Conservation (phyloP, 2,113 vertebrate species). For the Psammodynastes pulverulentus region DNA sequence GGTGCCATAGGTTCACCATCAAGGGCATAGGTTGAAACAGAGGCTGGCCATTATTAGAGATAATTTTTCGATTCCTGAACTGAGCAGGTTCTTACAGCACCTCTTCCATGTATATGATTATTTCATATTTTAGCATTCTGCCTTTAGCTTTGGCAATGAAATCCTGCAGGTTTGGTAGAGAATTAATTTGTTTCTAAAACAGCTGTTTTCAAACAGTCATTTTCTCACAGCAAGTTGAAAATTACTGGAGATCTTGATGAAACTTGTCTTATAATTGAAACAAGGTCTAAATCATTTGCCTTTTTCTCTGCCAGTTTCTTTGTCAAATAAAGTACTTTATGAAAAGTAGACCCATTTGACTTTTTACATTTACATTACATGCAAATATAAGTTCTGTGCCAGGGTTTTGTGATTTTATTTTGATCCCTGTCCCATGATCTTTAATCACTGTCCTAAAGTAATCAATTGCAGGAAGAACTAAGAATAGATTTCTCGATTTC, state of each 20-base stretch:
- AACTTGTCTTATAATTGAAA: background rate
- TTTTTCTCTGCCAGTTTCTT: background rate
- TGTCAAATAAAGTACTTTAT: background rate
- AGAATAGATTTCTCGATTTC: background rate
- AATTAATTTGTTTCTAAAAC: background rate
- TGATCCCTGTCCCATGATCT: background rate
- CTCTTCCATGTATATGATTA: background rate
- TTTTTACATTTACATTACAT: background rate
- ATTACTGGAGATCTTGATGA: background rate
- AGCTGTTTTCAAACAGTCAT: background rate
- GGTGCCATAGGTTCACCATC: too few species aligned
- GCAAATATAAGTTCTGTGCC: background rate
- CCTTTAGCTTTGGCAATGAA: background rate
- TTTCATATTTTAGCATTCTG: background rate
- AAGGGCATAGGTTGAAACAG: background rate
- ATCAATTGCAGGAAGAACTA: too few species aligned
- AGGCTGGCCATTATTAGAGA: background rate
- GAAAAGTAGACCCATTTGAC: background rate
- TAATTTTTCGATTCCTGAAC: background rate
- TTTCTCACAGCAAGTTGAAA: background rate
- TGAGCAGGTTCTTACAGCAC: background rate
- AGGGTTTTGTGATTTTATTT: background rate
- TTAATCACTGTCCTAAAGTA: background rate
- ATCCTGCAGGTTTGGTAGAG: background rate
- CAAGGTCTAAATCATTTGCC: background rate